These are phyloP conservation scores for Isaurus tuberculatus DNA, from an alignment of 92 coral and sea anemone genomes.

Conservation along the genomic window DNA sequence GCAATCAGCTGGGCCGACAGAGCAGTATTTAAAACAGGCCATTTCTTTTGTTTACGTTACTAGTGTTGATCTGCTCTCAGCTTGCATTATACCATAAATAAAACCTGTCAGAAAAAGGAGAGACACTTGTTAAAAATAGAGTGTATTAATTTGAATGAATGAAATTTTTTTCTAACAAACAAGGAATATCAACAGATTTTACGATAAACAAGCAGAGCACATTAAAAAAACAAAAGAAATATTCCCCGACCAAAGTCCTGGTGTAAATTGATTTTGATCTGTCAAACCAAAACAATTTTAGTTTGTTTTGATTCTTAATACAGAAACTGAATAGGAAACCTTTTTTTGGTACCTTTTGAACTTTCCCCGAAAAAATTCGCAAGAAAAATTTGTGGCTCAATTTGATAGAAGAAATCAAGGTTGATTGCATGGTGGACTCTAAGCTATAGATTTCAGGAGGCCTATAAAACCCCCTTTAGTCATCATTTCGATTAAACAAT, in stretches of 20 bases:
- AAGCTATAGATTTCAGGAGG: no score
- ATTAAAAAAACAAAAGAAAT: not conserved
- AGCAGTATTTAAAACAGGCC: not conserved
- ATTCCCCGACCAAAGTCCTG: not conserved
- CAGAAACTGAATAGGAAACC: not conserved
- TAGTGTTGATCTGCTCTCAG: not conserved
- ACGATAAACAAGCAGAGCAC: not conserved
- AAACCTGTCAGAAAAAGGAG: slow-evolving; percentile 18
- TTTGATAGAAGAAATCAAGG: no score
- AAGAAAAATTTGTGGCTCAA: not conserved
- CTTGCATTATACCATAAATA: not conserved
- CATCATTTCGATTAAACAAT: no score
- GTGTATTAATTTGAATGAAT: not conserved
- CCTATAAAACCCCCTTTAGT: no score
- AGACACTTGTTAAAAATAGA: not conserved
- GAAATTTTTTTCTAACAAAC: not conserved
- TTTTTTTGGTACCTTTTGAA: not conserved
- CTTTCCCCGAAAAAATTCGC: not conserved
- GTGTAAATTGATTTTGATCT: not conserved
- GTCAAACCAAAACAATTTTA: not conserved
- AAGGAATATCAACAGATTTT: not conserved
- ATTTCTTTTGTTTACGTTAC: not conserved
- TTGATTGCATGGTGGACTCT: no score
- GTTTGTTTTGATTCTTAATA: not conserved
- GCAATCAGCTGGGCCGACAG: not conserved